phyloP scores from a whole-genome alignment of 2,113 vertebrate species.

The Oncorhynchus tshawytscha region DNA sequence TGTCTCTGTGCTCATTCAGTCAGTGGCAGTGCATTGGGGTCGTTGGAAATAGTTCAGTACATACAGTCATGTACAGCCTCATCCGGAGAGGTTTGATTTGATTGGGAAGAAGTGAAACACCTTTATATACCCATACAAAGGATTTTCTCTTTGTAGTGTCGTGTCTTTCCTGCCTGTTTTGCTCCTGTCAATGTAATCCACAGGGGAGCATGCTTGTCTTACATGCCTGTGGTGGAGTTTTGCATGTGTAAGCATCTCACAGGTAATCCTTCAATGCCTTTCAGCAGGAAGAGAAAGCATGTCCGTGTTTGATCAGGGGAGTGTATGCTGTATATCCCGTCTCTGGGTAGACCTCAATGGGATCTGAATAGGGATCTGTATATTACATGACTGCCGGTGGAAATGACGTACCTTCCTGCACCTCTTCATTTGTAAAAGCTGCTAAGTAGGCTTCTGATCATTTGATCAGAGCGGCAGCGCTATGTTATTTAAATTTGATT shows the following conservation, averaged over 20 bases:
- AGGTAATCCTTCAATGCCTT: conserved; percentile 1
- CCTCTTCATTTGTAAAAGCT: too few relatives aligned
- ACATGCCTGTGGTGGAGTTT: neutral
- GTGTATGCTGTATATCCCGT: conserved; percentile 11
- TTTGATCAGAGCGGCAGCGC: too few relatives aligned
- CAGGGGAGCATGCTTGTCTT: neutral
- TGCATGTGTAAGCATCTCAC: neutral
- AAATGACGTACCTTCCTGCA: too few relatives aligned
- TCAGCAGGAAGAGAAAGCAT: neutral
- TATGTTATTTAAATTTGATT: too few relatives aligned
- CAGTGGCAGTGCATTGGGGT: conserved; percentile 13
- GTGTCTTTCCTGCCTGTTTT: neutral
- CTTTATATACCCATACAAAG: neutral
- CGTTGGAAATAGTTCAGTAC: conserved; percentile 13
- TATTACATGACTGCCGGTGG: too few relatives aligned
- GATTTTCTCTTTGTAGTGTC: neutral
- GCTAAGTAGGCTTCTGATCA: too few relatives aligned
- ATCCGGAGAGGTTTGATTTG: neutral
- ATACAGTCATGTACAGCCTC: neutral
- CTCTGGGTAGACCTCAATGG: neutral
- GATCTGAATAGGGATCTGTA: neutral
- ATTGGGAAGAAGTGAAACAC: neutral
- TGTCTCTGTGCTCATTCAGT: conserved; percentile 2
- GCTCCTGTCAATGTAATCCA: neutral
- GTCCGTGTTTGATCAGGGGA: neutral